Evolutionary conservation across 2,888 invertebrate genomes (phyloP).

Genomic region (Heliconius ethilla): DNA sequence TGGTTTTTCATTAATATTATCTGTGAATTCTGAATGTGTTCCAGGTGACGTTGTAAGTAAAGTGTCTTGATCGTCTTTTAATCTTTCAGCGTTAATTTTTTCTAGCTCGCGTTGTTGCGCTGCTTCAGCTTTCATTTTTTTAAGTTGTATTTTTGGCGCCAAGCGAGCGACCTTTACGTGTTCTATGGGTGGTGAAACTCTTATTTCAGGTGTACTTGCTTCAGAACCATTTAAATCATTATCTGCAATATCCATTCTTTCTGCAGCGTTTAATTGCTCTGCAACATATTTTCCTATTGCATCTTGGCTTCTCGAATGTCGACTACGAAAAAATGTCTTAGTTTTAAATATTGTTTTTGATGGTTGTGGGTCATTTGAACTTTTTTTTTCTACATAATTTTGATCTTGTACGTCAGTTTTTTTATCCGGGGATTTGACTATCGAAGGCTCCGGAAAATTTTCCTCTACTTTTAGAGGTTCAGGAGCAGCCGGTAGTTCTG

Average conservation of each 20-base stretch:
- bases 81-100: conserved; percentile 44
- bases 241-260: conserved; percentile 71
- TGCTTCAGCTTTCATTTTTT: conserved; percentile 78
- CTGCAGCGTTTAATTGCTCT: conserved; percentile 75
- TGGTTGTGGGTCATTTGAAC: conserved; percentile 53
- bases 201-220: conserved; percentile 64
- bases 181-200: conserved; percentile 74
- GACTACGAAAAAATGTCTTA: conserved; percentile 80
- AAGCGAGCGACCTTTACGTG: conserved; percentile 80
- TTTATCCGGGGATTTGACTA: conserved; percentile 78
- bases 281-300: conserved; percentile 80
- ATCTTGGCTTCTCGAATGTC: conserved; percentile 80
- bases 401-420: conserved; percentile 52
- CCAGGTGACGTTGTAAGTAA: conserved; percentile 41
- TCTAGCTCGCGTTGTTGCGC: conserved; percentile 66
- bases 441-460: conserved; percentile 81
- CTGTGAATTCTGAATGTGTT: conserved; percentile 44
- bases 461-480: conserved; percentile 78
- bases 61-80: conserved; percentile 40
- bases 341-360: conserved; percentile 80
- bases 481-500: conserved; percentile 81
- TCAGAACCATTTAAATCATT: conserved; percentile 72
- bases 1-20: conserved; percentile 46
- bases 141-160: conserved; percentile 79
- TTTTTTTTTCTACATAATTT: conserved; percentile 53